Evolutionary conservation across 2,113 vertebrate genomes (phyloP), one percentile per base, ranked within the genome.

Genomic region (Pica pica): DNA sequence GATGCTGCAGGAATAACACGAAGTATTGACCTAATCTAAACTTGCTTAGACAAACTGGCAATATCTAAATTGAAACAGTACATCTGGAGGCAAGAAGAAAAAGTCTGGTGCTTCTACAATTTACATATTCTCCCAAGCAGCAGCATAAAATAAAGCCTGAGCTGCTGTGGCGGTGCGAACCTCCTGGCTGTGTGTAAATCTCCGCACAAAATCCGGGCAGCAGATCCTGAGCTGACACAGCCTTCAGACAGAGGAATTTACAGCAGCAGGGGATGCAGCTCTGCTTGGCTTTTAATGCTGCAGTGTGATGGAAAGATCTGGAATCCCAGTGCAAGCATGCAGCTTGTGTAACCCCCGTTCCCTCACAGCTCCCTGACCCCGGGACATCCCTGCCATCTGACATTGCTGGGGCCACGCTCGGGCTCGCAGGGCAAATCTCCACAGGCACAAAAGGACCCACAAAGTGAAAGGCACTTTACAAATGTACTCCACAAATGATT

Each of bases 101-200:
- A 95, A 76, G 30, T 33, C 89, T 96, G 89, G 47, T 87, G 84
- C 74, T n/a, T 83, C 47, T 31, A 50, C 37, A 76, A 95, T 96
- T 95, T 94, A 76, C 91, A 89, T 93, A 90, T 90, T 88, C 82
- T 94, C 83, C 82, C 76, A 89, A 81, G 81, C 0, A 94, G 73
- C 20, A 9, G 61, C 56, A 82, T 30, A 65, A 92, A 94, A 93
- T 90, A 88, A 93, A 91, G 42, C 33, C 68, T 20, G 67, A 79
- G 67, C 69, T 79, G 60, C 71, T 79, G 56, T 4, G 92, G 89
- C 79, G 85, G 90, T 44, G 67, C 59, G 93, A 96, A 69, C 84
- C 94, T 96, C 67, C 82, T 95, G 94, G 85, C 84, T 93, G 89
- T 17, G 93, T 85, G 94, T 69, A 91, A 94, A 94, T 93, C 85